phyloP scores from a whole-genome alignment of 2,797 vertebrate genomes.

The Scomberomorus guttatus region DNA sequence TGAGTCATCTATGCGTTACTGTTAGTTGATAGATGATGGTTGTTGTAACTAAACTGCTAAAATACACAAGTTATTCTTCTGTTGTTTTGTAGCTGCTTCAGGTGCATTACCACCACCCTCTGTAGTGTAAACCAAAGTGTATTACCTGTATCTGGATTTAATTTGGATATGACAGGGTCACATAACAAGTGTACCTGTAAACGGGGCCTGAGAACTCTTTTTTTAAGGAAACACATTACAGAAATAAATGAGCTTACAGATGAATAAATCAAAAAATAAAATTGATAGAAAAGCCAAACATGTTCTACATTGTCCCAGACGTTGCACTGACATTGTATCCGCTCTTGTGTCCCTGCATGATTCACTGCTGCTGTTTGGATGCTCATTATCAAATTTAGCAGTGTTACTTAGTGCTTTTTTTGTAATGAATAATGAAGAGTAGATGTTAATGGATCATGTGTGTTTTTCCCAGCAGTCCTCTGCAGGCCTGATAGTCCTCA shows the following conservation, averaged over 20 bases:
- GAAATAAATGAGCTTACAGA: background rate
- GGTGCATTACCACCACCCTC: too few species aligned
- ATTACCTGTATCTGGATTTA: background rate
- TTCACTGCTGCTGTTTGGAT: conserved; percentile 2
- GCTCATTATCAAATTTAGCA: conserved; percentile 6
- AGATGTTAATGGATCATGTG: conserved; percentile 18
- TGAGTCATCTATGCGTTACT: too few species aligned
- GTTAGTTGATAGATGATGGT: background rate
- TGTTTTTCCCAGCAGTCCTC: conserved; percentile 20
- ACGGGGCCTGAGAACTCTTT: too few species aligned
- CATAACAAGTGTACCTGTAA: background rate
- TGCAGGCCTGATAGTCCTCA: conserved; percentile 15
- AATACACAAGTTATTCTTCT: too few species aligned
- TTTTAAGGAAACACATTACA: background rate
- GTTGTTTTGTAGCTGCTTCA: too few species aligned
- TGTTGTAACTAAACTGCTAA: background rate
- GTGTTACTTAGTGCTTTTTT: conserved; percentile 19
- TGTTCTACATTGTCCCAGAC: background rate
- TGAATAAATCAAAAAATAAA: background rate
- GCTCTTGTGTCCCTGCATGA: background rate
- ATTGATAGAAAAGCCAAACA: background rate
- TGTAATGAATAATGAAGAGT: conserved; percentile 36
- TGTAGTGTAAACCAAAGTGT: too few species aligned
- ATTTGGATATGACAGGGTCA: background rate
- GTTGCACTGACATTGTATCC: background rate